These are phyloP conservation scores for Epinephelus moara DNA, from an alignment of 2,113 vertebrate genomes.

Conservation along the genomic window DNA sequence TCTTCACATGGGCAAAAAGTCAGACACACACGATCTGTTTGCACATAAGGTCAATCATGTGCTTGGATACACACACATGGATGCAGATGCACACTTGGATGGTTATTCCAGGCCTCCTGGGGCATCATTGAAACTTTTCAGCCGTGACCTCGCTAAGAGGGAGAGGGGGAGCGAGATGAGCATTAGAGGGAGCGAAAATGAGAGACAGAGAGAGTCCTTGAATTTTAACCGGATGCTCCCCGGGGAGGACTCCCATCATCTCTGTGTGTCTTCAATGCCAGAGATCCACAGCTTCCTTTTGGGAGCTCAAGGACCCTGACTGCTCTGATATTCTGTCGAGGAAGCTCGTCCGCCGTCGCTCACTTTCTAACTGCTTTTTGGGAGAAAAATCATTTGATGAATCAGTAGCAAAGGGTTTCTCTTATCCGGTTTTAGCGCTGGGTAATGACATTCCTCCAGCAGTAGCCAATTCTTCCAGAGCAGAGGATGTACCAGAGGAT, in stretches of 20 bases:
- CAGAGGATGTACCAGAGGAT: slow-evolving; percentile 53
- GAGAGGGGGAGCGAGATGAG: slow-evolving; percentile 42
- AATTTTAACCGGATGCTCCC: slow-evolving; percentile 71
- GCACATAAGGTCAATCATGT: slow-evolving; percentile 59
- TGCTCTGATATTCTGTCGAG: slow-evolving; percentile 41
- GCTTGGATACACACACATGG: slow-evolving; percentile 50
- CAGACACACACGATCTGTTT: slow-evolving; percentile 13
- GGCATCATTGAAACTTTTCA: slow-evolving; percentile 74
- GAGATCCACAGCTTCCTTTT: slow-evolving; percentile 54
- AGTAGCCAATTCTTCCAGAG: slow-evolving; percentile 24
- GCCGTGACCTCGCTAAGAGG: slow-evolving; percentile 71
- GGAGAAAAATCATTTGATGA: slow-evolving; percentile 44
- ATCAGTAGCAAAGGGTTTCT: slow-evolving; percentile 44
- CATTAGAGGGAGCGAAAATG: slow-evolving; percentile 53
- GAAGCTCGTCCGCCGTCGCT: slow-evolving; percentile 33
- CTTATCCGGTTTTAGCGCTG: slow-evolving; percentile 42
- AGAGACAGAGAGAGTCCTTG: slow-evolving; percentile 67
- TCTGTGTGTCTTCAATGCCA: slow-evolving; percentile 57
- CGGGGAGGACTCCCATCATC: slow-evolving; percentile 65
- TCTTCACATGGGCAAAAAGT: slow-evolving; percentile 15
- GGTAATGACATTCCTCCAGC: slow-evolving; percentile 53
- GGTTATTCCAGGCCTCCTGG: slow-evolving; percentile 58
- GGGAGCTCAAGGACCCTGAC: slow-evolving; percentile 43
- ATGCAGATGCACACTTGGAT: slow-evolving; percentile 60
- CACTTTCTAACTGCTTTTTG: slow-evolving; percentile 35